Evolutionary conservation across 2,113 vertebrate species (phyloP).

Genomic region (Phylloscopus trochilus): DNA sequence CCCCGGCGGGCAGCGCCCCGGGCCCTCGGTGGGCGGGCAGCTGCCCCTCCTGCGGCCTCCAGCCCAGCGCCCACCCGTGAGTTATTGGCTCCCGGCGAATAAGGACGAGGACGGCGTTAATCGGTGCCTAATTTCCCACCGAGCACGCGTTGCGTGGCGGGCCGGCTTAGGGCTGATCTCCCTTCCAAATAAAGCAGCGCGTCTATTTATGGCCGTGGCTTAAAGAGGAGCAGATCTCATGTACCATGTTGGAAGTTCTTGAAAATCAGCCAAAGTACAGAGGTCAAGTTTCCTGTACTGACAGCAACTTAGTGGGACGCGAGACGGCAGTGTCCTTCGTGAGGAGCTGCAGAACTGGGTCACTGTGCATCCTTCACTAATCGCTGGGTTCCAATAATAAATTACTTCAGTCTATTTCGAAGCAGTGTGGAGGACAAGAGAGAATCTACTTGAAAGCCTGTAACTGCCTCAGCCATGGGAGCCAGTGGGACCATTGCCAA

Average conservation of each 20-base stretch:
- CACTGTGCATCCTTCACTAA: conserved; percentile 54
- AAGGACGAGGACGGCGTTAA: not conserved
- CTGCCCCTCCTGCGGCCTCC: not conserved
- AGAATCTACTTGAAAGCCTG: not conserved
- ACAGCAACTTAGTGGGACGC: conserved; percentile 62
- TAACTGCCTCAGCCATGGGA: not conserved
- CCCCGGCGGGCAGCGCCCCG: not conserved
- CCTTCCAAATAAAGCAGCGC: conserved; percentile 65
- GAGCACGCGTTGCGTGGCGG: not conserved
- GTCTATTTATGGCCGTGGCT: conserved; percentile 68
- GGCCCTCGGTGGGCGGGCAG: not conserved
- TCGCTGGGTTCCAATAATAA: conserved; percentile 57
- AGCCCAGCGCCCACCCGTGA: not conserved
- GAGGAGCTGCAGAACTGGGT: conserved; percentile 70
- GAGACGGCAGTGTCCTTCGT: conserved; percentile 31
- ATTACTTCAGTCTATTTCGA: conserved; percentile 39
- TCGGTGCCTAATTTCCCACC: conserved; percentile 34
- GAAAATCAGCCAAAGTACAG: conserved; percentile 73
- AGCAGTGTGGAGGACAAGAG: not conserved
- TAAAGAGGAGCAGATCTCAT: conserved; percentile 67
- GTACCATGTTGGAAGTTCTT: conserved; percentile 71
- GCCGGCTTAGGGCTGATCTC: conserved; percentile 61
- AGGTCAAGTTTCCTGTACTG: conserved; percentile 76
- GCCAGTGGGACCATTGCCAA: not conserved
- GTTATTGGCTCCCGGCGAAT: not conserved